Base-by-base conservation (phyloP, 2,113 vertebrate genomes). In the Cranoglanis bouderius region DNA sequence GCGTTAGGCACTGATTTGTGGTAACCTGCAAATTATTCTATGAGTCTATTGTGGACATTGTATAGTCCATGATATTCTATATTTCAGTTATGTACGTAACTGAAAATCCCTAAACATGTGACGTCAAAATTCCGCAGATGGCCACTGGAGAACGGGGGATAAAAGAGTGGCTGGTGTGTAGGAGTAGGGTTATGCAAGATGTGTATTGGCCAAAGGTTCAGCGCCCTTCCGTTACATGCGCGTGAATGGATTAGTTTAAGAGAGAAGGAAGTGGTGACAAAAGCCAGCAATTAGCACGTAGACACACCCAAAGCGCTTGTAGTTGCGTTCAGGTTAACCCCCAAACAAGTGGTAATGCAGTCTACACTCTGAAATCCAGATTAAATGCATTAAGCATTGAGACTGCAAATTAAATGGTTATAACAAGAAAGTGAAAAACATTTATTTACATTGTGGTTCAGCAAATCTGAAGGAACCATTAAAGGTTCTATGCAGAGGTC, bases 211-310 rank as follows among this genome's bases (percentile, higher is more conserved):
- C 87, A 46, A 77, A 75, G 74, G 21, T 89, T 89, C 75, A 72
- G 72, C 86, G 80, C 61, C 29, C 63, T 84, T 82, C 51, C 61
- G 88, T 74, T 87, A 89, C 85, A 81, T 90, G 87, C 87, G 87
- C 61, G 38, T 21, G 57, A 53, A 32, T 89, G n/a, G n/a, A n/a
- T n/a, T n/a, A 13, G 9, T 35, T 84, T 53, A 88, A 82, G 89
- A 88, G 81, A 61, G 85, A 87, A 19, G 24, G 49, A 65, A 59
- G 51, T 51, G 77, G 29, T n/a, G 77, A 51, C n/a, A 78, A 74
- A 77, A 29, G 84, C 26, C 35, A 55, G 65, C 61, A 46, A 80
- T 84, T 72, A 84, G 46, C 26, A 80, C n/a, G n/a, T n/a, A n/a
- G n/a, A n/a, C n/a, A n/a, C n/a, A n/a, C n/a, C n/a, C n/a, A n/a